Evolutionary conservation across 2,113 vertebrate genomes (phyloP).

Genomic region (Mormoops blainvillei): DNA sequence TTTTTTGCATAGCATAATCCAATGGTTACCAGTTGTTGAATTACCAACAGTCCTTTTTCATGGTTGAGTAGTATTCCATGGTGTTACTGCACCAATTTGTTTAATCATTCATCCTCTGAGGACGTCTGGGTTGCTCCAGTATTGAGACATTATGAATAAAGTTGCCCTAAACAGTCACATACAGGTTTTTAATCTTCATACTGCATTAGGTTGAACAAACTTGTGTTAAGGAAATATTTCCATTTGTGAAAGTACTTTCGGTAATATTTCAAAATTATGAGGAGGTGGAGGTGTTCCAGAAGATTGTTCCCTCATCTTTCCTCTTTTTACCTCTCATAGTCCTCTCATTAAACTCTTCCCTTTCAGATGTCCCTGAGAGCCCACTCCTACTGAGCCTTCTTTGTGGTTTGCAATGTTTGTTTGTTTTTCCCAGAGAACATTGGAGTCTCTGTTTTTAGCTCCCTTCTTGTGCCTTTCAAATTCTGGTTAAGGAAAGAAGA

Average conservation of each 20-base stretch:
- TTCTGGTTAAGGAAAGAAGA: background rate
- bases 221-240: background rate
- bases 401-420: background rate
- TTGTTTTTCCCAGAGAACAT: background rate
- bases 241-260: background rate
- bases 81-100: background rate
- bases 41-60: background rate
- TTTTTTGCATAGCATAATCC: background rate
- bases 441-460: background rate
- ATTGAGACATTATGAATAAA: background rate
- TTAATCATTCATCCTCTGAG: background rate
- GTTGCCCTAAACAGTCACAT: background rate
- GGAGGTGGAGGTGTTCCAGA: background rate
- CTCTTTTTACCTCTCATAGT: background rate
- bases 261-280: background rate
- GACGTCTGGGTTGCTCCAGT: background rate
- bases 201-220: background rate
- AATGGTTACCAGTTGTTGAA: background rate
- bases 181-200: background rate
- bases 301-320: background rate
- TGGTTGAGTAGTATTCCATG: background rate
- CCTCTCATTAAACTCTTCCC: background rate
- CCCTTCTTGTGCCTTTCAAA: background rate
- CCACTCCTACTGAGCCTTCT: background rate
- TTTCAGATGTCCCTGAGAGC: background rate